Evolutionary conservation across 2,113 vertebrate species (phyloP).

Genomic region (Numida meleagris): DNA sequence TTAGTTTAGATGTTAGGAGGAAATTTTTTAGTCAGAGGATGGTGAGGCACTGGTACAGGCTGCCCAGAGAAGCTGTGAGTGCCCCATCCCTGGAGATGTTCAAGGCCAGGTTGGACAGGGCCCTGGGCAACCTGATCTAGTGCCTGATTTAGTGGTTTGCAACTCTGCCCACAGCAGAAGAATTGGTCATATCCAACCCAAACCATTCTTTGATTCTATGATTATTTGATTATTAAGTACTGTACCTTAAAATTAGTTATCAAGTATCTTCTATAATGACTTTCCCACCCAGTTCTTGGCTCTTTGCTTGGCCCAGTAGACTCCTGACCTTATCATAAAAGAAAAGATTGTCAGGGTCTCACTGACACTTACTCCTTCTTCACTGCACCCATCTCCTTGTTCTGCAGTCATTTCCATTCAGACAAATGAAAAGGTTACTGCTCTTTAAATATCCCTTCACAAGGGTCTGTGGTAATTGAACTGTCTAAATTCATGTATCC

Average conservation of each 20-base stretch:
- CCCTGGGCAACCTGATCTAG: background rate
- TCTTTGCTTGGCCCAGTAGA: background rate
- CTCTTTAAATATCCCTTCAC: conserved; percentile 20
- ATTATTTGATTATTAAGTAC: background rate
- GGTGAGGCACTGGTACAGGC: no score
- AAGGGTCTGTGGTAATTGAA: conserved; percentile 38
- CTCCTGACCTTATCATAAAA: background rate
- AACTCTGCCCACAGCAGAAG: background rate
- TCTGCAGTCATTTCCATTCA: conserved; percentile 14
- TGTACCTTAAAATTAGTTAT: background rate
- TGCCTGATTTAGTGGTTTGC: background rate
- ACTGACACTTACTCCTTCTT: background rate
- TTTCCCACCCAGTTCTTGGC: background rate
- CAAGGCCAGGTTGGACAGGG: background rate
- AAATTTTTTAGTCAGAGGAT: no score
- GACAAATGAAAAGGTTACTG: conserved; percentile 29
- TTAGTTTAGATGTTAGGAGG: no score
- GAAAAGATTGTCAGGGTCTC: background rate
- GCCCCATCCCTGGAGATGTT: background rate
- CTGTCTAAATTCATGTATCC: conserved; percentile 39
- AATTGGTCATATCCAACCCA: background rate
- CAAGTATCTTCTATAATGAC: background rate
- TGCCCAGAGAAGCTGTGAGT: no score
- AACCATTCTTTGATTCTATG: background rate
- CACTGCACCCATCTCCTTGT: background rate